Evolutionary conservation across 2,113 vertebrate species (phyloP).

Genomic region (Chaenocephalus aceratus): DNA sequence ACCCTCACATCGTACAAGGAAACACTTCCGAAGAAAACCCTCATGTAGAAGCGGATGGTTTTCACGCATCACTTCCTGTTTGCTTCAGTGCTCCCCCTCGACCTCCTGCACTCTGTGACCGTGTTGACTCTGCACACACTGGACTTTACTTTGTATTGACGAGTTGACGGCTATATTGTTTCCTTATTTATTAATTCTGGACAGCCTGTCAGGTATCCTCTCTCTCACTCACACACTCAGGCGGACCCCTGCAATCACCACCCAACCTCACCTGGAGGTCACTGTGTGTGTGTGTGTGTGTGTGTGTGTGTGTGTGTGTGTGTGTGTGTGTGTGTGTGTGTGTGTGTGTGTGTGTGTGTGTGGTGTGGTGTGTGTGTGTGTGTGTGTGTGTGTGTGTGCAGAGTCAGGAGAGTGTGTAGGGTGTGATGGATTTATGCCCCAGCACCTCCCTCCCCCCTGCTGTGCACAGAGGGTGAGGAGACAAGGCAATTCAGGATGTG

Average conservation of each 20-base stretch:
- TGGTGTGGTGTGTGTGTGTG: no score
- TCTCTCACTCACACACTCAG: not conserved
- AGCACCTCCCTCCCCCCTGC: fast-evolving
- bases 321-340: no score
- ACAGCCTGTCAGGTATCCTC: not conserved
- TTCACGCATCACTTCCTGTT: not conserved
- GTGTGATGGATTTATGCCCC: constrained; percentile 46
- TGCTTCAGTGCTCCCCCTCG: not conserved
- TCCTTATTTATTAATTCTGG: not conserved
- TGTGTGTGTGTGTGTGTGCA: no score
- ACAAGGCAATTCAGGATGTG: not conserved
- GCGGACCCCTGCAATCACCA: not conserved
- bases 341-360: no score
- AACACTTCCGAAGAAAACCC: no score
- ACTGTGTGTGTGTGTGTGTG: constrained; percentile 18
- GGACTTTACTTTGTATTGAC: not conserved
- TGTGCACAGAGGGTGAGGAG: not conserved
- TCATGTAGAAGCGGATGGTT: no score
- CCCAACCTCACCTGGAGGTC: constrained; percentile 7
- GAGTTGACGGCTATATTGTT: constrained; percentile 7
- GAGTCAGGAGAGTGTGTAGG: not conserved
- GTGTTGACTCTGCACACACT: not conserved
- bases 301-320: not conserved
- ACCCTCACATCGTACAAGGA: no score
- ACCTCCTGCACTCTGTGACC: not conserved